These are phyloP conservation scores for Embidobia sp. DNA, from an alignment of 2,888 invertebrate genomes.

Conservation along the genomic window DNA sequence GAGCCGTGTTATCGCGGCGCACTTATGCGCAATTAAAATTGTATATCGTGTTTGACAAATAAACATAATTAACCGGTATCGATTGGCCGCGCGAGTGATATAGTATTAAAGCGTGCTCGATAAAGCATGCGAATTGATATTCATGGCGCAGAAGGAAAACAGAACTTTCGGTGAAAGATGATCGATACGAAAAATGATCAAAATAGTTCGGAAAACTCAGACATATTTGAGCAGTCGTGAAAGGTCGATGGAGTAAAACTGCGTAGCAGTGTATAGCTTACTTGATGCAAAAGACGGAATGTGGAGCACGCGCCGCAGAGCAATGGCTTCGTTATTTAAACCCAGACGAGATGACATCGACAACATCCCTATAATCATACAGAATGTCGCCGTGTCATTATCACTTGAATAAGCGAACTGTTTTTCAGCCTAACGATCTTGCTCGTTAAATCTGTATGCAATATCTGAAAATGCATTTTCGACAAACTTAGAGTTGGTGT, in stretches of 20 bases:
- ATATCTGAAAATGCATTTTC: constrained; percentile 62
- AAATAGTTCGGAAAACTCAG: constrained; percentile 51
- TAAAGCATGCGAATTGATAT: constrained; percentile 36
- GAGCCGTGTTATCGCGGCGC: too few species aligned
- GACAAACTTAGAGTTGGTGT: constrained; percentile 40
- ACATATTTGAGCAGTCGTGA: constrained; percentile 56
- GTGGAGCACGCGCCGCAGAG: constrained; percentile 51
- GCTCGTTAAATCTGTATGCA: constrained; percentile 62
- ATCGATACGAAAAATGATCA: constrained; percentile 43
- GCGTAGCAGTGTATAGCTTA: constrained; percentile 49
- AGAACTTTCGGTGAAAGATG: constrained; percentile 11
- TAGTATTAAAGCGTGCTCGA: background rate
- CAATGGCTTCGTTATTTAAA: constrained; percentile 64
- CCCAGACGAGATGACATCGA: constrained; percentile 62
- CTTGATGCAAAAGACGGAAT: constrained; percentile 53
- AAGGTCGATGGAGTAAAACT: constrained; percentile 58
- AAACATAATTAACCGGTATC: constrained; percentile 12
- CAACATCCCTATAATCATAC: constrained; percentile 64
- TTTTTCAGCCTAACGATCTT: constrained; percentile 63
- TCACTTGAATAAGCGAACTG: constrained; percentile 63
- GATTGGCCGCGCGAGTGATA: constrained; percentile 2
- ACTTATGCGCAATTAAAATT: too few species aligned
- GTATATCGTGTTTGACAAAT: too few species aligned
- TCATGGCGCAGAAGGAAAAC: constrained; percentile 25
- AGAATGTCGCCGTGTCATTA: constrained; percentile 65